A percentile compares a stretch with the other conserved stretches of the same genome.
phyloP scores from a whole-genome alignment of 2,888 invertebrate genomes.

The Drosophila infuscata region DNA sequence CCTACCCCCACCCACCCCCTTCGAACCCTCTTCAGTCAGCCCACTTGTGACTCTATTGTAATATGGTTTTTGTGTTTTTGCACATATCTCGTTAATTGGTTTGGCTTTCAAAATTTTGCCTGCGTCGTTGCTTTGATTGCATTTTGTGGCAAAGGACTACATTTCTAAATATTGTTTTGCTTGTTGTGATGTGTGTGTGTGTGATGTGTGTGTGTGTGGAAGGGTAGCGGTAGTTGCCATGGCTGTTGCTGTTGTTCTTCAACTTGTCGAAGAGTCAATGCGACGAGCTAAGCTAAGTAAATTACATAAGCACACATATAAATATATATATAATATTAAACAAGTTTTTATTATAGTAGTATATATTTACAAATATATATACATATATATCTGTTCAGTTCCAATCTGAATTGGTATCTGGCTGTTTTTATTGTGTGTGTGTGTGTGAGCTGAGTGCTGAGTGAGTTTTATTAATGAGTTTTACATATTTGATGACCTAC shows the following conservation, averaged over 20 bases:
- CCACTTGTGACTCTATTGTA: conserved; percentile 17
- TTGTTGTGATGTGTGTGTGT: conserved; percentile 7
- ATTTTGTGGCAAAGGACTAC: conserved; percentile 66
- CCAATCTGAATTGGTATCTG: conserved; percentile 14
- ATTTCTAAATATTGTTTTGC: conserved; percentile 15
- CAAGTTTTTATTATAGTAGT: conserved; percentile 26
- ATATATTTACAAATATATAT: neutral
- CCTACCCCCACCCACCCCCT: neutral
- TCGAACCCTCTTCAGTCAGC: neutral
- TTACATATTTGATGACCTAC: conserved; percentile 75
- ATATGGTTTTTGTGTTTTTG: conserved; percentile 31
- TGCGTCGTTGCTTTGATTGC: conserved; percentile 63
- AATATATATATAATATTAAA: conserved; percentile 53
- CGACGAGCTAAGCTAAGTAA: conserved; percentile 60
- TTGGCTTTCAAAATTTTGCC: conserved; percentile 52
- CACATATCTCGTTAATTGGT: conserved; percentile 79
- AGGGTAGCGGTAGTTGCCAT: conserved; percentile 54
- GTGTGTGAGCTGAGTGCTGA: conserved; percentile 21
- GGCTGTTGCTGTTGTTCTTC: conserved; percentile 70
- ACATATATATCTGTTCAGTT: neutral
- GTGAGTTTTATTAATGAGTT: conserved; percentile 66
- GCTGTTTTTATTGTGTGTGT: conserved; percentile 14
- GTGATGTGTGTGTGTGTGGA: conserved; percentile 2
- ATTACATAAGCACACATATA: conserved; percentile 64
- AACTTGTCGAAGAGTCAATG: conserved; percentile 70